Evolutionary conservation across 2,888 invertebrate genomes (phyloP), one percentile per base, ranked within the genome.

Genomic region (Steinernema carpocapsae): DNA sequence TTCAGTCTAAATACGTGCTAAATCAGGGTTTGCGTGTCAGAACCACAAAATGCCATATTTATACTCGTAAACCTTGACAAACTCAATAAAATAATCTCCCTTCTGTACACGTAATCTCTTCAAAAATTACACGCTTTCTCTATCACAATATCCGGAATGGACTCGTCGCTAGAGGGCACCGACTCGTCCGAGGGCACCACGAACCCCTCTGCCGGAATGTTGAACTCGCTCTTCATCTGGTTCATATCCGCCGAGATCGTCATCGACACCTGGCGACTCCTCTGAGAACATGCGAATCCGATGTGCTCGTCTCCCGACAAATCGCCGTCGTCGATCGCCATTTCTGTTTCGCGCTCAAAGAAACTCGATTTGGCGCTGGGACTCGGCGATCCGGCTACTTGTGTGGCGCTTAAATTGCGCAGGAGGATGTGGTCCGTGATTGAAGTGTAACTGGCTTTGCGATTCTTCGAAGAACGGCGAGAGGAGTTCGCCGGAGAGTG

Each of bases 391-490:
- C 7, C 10, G 10, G 43, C 10, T 12, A 3, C 26, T 26, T 26
- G 26, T 26, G 22, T 26, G 56, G 56, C 56, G 26, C 56, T 56
- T 3, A 56, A 26, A 26, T 56, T 56, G 26, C 56, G 22, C 6
- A 56, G 56, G 24, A 56, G 56, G 17, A 56, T 56, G 56, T 56
- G 56, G 56, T 56, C 56, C 6, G 56, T 56, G 56, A 56, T 56
- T 22, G 56, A 56, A 10, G 56, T 56, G 26, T 56, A 56, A 26
- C 56, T 56, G 6, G 56, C 56, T 26, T 56, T 56, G 6, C 56
- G 56, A 6, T 12, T 56, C 26, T 26, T 26, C 56, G 56, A 43
- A 7, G 43, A 43, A 7, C 10, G 43, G 7, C 43, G 43, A 7
- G 43, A 56, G 26, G n/a, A 19, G n/a, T n/a, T n/a, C n/a, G n/a